These are phyloP conservation scores for Lamellibrachia luymesi DNA, from an alignment of 1,140 invertebrate genomes.

Conservation along the genomic window DNA sequence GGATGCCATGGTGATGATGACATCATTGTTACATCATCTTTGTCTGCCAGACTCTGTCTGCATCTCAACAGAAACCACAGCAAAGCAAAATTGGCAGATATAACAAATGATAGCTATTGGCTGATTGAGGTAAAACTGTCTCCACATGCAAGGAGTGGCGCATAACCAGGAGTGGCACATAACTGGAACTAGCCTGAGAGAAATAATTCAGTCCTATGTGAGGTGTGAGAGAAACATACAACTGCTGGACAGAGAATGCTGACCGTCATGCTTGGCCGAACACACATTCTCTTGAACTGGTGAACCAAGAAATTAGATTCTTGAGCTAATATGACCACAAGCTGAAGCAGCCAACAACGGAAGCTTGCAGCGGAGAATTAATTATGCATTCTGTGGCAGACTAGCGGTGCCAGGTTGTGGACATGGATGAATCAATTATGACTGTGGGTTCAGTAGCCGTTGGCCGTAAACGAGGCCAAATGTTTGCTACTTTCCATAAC, in stretches of 20 bases:
- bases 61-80: too few relatives aligned
- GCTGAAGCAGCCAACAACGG: background rate
- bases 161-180: background rate
- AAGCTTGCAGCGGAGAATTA: background rate
- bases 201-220: background rate
- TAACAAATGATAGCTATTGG: too few relatives aligned
- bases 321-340: background rate
- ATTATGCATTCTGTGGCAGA: background rate
- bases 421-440: background rate
- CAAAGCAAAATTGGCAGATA: too few relatives aligned
- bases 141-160: too few relatives aligned
- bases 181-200: background rate
- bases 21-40: too few relatives aligned
- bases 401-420: background rate
- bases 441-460: background rate
- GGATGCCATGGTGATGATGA: too few relatives aligned
- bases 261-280: background rate
- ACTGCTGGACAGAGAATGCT: background rate
- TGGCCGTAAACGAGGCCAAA: background rate
- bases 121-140: too few relatives aligned
- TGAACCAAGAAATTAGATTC: background rate
- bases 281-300: background rate
- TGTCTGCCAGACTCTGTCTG: too few relatives aligned
- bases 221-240: background rate
- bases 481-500: background rate